Evolutionary conservation across 1,140 invertebrate genomes (phyloP).

Genomic region (Atta texana): DNA sequence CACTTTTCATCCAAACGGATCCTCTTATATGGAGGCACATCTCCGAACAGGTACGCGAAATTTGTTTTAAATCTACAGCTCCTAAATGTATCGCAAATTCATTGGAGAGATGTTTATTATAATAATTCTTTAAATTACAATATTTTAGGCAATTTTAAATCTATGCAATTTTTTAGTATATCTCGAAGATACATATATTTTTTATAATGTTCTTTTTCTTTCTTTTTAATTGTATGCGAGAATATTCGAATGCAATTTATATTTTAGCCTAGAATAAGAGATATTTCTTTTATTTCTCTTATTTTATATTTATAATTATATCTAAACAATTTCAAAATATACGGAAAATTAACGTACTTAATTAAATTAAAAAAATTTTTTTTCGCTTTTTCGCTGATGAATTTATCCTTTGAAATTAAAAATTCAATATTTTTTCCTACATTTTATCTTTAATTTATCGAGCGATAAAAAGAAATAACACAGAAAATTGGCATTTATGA

Average conservation of each 20-base stretch:
- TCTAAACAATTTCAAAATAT: neutral
- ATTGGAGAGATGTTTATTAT: neutral
- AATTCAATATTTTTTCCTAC: neutral
- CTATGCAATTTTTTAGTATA: neutral
- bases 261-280: neutral
- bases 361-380: constrained; percentile 5
- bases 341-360: neutral
- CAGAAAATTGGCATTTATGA: neutral
- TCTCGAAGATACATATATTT: neutral
- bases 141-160: neutral
- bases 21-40: constrained; percentile 98
- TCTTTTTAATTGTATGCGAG: neutral
- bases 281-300: neutral
- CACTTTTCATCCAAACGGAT: constrained; percentile 98
- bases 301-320: neutral
- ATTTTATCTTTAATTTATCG: neutral
- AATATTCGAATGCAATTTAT: constrained; percentile 9
- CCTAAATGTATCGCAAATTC: neutral
- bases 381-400: too few species aligned
- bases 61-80: constrained; percentile 13
- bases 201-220: neutral
- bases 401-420: constrained; percentile 30
- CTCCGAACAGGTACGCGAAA: constrained; percentile 86
- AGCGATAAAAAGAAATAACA: neutral
- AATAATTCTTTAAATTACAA: neutral